Percentiles rank a stretch among this genome's conserved stretches.
These are phyloP conservation scores for Epinotia ramella DNA, from an alignment of 2,888 invertebrate species.

Conservation along the genomic window DNA sequence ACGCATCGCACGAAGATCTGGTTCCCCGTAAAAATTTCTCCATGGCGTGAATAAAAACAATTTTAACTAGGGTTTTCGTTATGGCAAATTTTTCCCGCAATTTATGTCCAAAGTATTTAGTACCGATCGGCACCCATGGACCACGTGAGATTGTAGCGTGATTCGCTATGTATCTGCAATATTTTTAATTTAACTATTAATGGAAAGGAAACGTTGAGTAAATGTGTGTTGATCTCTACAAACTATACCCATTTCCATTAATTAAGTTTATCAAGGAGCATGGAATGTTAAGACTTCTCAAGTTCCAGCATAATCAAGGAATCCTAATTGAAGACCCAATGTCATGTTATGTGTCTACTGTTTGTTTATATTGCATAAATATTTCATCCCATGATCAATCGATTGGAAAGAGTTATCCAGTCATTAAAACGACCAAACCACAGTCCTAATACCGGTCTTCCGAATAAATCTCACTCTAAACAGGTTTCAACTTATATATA, in stretches of 20 bases:
- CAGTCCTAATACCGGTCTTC: conserved; percentile 13
- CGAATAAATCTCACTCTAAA: not conserved
- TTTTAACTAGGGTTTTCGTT: too few relatives aligned
- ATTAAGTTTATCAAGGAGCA: not conserved
- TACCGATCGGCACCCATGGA: not conserved
- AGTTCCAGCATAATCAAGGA: not conserved
- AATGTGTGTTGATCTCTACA: not conserved
- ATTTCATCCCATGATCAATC: not conserved
- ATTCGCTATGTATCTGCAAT: not conserved
- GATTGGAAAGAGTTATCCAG: not conserved
- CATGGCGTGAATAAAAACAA: too few relatives aligned
- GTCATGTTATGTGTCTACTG: too few relatives aligned
- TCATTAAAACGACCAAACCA: not conserved
- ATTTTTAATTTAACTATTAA: not conserved
- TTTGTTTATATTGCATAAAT: not conserved
- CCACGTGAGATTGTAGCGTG: not conserved
- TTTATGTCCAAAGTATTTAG: conserved; percentile 9
- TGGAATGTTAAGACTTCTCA: not conserved
- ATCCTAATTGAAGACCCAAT: not conserved
- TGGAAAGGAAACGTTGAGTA: not conserved
- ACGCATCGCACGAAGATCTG: too few relatives aligned
- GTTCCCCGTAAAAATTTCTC: too few relatives aligned
- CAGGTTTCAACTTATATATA: not conserved
- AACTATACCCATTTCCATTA: not conserved
- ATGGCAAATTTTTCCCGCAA: too few relatives aligned